Conservation (phyloP, 1,140 invertebrate genomes). For the Meloidogyne chitwoodi region DNA sequence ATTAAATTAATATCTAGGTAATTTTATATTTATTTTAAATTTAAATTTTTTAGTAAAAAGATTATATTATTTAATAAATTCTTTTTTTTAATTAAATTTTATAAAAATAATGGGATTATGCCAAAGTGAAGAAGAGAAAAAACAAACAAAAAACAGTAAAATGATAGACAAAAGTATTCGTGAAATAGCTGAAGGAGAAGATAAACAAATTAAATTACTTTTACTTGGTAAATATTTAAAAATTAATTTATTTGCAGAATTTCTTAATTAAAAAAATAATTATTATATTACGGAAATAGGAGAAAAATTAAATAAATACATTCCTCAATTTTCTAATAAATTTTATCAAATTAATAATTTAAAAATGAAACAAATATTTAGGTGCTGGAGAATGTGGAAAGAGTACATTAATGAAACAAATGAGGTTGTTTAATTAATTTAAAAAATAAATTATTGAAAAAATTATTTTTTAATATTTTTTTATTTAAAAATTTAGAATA, state of each 20-base stretch:
- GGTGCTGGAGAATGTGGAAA: constrained; percentile 58
- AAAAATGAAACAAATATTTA: constrained; percentile 17
- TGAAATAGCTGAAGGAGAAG: constrained; percentile 36
- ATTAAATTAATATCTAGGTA: too few species aligned
- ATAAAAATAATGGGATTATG: constrained; percentile 42
- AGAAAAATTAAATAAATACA: too few species aligned
- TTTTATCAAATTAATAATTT: background rate
- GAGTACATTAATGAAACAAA: constrained; percentile 55
- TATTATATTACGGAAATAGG: too few species aligned
- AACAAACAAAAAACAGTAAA: constrained; percentile 29
- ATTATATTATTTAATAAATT: too few species aligned
- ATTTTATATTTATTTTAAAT: too few species aligned
- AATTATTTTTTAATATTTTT: constrained; percentile 9
- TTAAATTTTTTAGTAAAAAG: too few species aligned
- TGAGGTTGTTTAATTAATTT: constrained; percentile 54
- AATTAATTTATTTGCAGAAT: too few species aligned
- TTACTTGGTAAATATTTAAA: constrained; percentile 48
- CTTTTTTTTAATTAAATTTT: background rate
- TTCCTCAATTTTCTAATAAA: too few species aligned
- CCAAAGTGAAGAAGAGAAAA: constrained; percentile 51
- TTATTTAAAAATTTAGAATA: constrained; percentile 38
- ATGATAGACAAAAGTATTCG: constrained; percentile 48
- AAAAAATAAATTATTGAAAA: constrained; percentile 9
- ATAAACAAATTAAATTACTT: constrained; percentile 56
- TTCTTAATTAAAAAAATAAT: too few species aligned